Conservation (phyloP, 2,797 vertebrate species). For the Molossus molossus region DNA sequence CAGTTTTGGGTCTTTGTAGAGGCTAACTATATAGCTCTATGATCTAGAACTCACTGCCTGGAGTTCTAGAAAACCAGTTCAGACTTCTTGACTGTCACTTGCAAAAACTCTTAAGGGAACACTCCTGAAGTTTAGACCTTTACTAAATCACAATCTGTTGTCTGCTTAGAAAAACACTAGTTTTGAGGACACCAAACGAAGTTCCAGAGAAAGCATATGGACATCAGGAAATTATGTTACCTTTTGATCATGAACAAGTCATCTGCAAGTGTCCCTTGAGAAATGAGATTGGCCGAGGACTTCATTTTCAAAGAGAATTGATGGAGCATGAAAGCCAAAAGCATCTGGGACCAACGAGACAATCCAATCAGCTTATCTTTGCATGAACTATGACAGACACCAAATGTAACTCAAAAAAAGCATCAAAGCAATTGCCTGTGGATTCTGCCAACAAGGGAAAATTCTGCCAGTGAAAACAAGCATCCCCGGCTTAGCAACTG, state of each 20-base stretch:
- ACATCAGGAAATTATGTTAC: slow-evolving; percentile 77
- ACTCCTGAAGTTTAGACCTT: slow-evolving; percentile 52
- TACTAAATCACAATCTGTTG: background rate
- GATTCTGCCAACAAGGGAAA: slow-evolving; percentile 81
- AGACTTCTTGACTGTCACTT: background rate
- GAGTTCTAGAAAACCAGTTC: background rate
- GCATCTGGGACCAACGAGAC: slow-evolving; percentile 63
- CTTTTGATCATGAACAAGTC: slow-evolving; percentile 81
- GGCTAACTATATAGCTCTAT: background rate
- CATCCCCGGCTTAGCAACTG: slow-evolving; percentile 37
- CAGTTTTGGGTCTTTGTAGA: background rate
- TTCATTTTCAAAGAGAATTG: slow-evolving; percentile 84
- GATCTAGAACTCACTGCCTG: background rate
- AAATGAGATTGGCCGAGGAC: slow-evolving; percentile 66
- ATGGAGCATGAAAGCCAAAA: slow-evolving; percentile 84
- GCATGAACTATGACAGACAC: slow-evolving; percentile 71
- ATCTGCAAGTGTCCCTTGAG: slow-evolving; percentile 10
- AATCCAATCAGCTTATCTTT: slow-evolving; percentile 81
- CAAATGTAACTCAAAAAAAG: slow-evolving; percentile 78
- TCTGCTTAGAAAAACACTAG: background rate
- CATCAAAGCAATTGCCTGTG: slow-evolving; percentile 68
- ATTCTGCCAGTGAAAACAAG: slow-evolving; percentile 67
- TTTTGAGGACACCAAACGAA: slow-evolving; percentile 69
- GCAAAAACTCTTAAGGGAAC: slow-evolving; percentile 56
- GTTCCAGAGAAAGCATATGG: slow-evolving; percentile 75